Evolutionary conservation across 2,113 vertebrate species (phyloP), one percentile per base, ranked within the genome.

Genomic region (Gymnogyps californianus): DNA sequence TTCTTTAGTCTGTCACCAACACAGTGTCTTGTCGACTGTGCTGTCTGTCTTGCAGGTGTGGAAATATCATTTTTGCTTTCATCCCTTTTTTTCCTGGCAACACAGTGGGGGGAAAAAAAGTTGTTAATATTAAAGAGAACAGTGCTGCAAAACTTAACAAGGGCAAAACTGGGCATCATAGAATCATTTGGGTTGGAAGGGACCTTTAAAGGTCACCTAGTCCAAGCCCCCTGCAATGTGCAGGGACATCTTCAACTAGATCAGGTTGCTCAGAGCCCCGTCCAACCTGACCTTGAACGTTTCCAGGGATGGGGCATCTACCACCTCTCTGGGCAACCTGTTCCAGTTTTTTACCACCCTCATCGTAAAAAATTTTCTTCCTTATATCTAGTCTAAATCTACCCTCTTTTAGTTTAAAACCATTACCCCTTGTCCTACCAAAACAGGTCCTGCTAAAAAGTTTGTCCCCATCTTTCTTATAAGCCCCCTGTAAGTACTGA

Each of bases 1-100:
- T 87, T 72, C 46, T 87, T 89, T 89, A 83, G 83, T 91, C 89
- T 96, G 94, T 92, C 89, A 95, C 65, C n/a, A 76, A 10, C 57
- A 55, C 17, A 78, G 52, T 16, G 0, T 93, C 86, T 84, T 89
- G 79, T 83, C 6, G 29, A 31, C 74, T 76, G 38, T 49, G 62
- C 93, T 95, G 83, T 75, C 89, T 91, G 64, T 96, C 91, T 89
- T 49, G 25, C 26, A 57, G 49, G 54, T 2, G 3, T 4, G 14
- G 49, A 96, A 89, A 72, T 82, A 67, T 3, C 18, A 2, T 9
- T 34, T 89, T 64, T 94, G 70, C 36, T 89, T 87, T 92, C 74
- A 83, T 89, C 44, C 29, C 4, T 83, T 47, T 70, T 61, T 78
- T 71, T 16, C 19, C 57, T 82, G 61, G 72, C 57, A 89, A 84